Base-by-base conservation (phyloP, 2,797 vertebrate species). In the Pseudochaenichthys georgianus region DNA sequence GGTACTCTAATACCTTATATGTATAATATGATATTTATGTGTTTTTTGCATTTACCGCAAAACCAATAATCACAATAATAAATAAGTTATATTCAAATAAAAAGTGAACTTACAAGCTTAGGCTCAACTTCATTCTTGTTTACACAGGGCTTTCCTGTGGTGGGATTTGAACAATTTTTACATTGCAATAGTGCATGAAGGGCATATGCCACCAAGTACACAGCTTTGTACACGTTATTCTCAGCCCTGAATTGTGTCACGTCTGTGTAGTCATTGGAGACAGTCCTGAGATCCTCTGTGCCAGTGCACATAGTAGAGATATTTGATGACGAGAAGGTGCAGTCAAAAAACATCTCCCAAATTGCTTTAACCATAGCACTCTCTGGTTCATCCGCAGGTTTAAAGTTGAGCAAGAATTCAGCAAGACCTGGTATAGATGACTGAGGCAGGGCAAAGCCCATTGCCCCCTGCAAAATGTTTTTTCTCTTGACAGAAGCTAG, bases 221-320 rank as follows among this genome's bases (percentile, higher is more conserved):
- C 88, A 13, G 91, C 90, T 72, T 85, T 91, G 57, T 92, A 94
- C 17, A 95, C 78, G 75, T 91, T 94, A 70, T 91, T 89, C 67
- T 87, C 91, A 48, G 75, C 21, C 70, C 90, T 88, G 67, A 91
- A 90, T 54, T 82, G 23, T 73, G 63, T 62, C 57, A 92, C 87
- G 6, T 89, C 85, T 28, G 90, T 92, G 86, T 93, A 94, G 48
- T 76, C 77, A 76, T 67, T 94, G 43, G 81, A 83, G 34, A 93
- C 61, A 1, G 62, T 81, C n/a, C 45, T 74, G 13, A 93, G 85
- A 71, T 93, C 89, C 38, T 94, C 92, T 53, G 54, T 58, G 53
- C 92, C 92, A 13, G 68, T 90, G 17, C 91, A 94, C 61, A 76
- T 5, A 3, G 54, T 45, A 6, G 88, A 79, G 28, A 68, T 85